These are phyloP conservation scores for Clarias laeviceps DNA, from an alignment of 2,797 vertebrate species.

Conservation along the genomic window DNA sequence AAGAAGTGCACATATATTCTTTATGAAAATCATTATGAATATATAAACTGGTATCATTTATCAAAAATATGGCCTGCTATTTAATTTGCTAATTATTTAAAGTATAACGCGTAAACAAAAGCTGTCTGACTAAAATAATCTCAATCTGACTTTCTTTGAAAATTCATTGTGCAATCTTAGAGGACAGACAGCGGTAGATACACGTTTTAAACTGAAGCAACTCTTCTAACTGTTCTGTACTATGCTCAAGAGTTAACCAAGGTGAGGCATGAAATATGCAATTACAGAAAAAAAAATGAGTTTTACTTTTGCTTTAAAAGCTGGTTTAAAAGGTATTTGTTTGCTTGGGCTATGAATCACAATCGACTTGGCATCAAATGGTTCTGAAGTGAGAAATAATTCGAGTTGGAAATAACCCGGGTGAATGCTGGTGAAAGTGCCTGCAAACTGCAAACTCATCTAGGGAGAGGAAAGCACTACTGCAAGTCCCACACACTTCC, in stretches of 20 bases:
- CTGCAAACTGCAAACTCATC: slow-evolving; percentile 40
- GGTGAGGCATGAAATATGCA: slow-evolving; percentile 30
- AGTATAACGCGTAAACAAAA: slow-evolving; percentile 11
- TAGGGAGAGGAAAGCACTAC: slow-evolving; percentile 63
- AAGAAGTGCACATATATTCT: slow-evolving; percentile 39
- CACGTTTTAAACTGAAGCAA: slow-evolving; percentile 27
- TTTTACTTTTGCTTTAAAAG: slow-evolving; percentile 6
- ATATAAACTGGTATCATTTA: background rate
- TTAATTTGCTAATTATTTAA: background rate
- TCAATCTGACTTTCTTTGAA: background rate
- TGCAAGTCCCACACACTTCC: slow-evolving; percentile 65
- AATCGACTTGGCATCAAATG: slow-evolving; percentile 38
- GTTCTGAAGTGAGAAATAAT: slow-evolving; percentile 19
- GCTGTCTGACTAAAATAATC: background rate
- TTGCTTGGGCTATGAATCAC: slow-evolving; percentile 28
- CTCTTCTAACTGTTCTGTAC: slow-evolving; percentile 16
- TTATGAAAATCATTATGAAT: slow-evolving; percentile 16
- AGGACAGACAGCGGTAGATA: slow-evolving; percentile 2
- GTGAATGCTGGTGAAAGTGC: slow-evolving; percentile 35
- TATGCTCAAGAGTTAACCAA: slow-evolving; percentile 17
- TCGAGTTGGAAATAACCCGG: background rate
- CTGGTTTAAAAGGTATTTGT: slow-evolving; percentile 40
- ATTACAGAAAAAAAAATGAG: background rate
- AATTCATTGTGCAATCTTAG: slow-evolving; percentile 6
- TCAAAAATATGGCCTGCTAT: background rate